These are phyloP conservation scores for Macrobrachium nipponense DNA, from an alignment of 1,140 invertebrate species.

Conservation along the genomic window DNA sequence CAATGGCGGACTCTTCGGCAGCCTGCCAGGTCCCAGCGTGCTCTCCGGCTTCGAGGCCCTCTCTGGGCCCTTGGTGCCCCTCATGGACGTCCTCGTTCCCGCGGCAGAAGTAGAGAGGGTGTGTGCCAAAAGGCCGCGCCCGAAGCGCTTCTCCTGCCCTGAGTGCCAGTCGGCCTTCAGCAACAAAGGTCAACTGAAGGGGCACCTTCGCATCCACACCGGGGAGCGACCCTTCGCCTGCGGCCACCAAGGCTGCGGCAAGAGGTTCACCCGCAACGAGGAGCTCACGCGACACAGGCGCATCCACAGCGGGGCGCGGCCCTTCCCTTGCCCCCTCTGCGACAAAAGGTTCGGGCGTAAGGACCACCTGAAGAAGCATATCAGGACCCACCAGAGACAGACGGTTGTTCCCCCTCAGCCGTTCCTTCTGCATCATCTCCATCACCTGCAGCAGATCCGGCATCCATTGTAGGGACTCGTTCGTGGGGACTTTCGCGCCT, in stretches of 20 bases:
- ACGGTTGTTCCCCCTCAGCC: conserved; percentile 13
- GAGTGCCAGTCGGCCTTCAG: conserved; percentile 91
- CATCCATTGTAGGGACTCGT: neutral
- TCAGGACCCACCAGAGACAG: conserved; percentile 75
- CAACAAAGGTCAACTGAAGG: conserved; percentile 92
- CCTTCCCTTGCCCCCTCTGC: conserved; percentile 83
- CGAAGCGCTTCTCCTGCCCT: conserved; percentile 89
- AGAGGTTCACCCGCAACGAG: conserved; percentile 93
- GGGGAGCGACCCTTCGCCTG: conserved; percentile 89
- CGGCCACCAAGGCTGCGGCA: conserved; percentile 84
- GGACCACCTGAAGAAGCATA: conserved; percentile 73
- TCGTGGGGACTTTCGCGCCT: too few relatives aligned
- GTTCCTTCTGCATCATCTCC: neutral
- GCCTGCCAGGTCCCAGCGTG: neutral
- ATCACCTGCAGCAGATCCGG: conserved; percentile 7
- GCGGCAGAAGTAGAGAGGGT: conserved; percentile 55
- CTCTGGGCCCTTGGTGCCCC: conserved; percentile 33
- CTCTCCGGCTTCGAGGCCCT: neutral
- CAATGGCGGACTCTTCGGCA: conserved; percentile 5
- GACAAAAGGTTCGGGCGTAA: conserved; percentile 90
- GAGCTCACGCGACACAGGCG: conserved; percentile 90
- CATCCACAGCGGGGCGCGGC: conserved; percentile 79
- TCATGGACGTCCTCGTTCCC: conserved; percentile 49
- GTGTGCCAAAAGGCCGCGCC: conserved; percentile 69
- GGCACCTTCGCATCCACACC: conserved; percentile 91